These are phyloP conservation scores for Agrochola circellaris DNA, from an alignment of 2,888 invertebrate species.

Conservation along the genomic window DNA sequence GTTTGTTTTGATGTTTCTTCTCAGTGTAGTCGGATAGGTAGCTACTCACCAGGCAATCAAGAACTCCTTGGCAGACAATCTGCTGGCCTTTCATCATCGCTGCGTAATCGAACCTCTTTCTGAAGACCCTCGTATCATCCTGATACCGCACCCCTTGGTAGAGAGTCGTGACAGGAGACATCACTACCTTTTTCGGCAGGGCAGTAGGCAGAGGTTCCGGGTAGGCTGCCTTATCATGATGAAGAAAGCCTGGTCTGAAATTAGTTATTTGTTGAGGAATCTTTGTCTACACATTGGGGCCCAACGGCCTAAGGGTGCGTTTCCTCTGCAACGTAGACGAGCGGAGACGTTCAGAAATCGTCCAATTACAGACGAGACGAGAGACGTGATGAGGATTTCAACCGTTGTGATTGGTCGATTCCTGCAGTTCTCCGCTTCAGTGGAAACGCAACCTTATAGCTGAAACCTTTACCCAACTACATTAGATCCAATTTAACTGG, in stretches of 20 bases:
- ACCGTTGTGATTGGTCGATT: no score
- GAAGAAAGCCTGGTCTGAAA: conserved; percentile 61
- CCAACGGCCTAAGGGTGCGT: neutral
- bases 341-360: no score
- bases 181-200: conserved; percentile 4
- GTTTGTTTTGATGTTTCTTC: neutral
- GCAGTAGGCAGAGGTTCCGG: conserved; percentile 73
- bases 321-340: no score
- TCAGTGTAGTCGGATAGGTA: neutral
- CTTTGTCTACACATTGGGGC: neutral
- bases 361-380: no score
- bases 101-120: conserved; percentile 72
- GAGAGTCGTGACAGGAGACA: conserved; percentile 72
- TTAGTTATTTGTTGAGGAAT: neutral
- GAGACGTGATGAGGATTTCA: no score
- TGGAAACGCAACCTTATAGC: neutral
- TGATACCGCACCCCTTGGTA: conserved; percentile 74
- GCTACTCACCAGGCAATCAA: conserved; percentile 78
- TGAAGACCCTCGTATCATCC: conserved; percentile 76
- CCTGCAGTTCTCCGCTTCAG: no score
- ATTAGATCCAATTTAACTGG: neutral
- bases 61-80: conserved; percentile 72
- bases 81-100: conserved; percentile 71
- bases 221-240: conserved; percentile 49
- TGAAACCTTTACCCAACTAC: neutral